phyloP scores from a whole-genome alignment of 2,888 invertebrate genomes.

The Congeria kusceri region DNA sequence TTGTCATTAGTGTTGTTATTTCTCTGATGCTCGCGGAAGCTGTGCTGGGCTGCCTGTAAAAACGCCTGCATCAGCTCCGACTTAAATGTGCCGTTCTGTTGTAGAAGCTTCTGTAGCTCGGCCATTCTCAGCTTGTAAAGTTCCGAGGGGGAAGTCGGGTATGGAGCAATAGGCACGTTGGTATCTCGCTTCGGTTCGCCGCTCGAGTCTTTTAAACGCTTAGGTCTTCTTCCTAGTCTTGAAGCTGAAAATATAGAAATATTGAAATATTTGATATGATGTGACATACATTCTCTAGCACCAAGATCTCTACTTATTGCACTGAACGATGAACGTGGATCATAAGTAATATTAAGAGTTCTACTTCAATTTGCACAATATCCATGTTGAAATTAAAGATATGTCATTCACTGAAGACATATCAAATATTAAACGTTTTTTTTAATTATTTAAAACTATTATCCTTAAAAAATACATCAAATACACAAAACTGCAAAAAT shows the following conservation, averaged over 20 bases:
- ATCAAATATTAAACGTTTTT: no score
- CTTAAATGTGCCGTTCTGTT: constrained; percentile 80
- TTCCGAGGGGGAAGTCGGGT: constrained; percentile 79
- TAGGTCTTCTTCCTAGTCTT: constrained; percentile 84
- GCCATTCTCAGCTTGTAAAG: constrained; percentile 81
- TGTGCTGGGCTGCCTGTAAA: constrained; percentile 78
- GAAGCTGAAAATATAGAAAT: constrained; percentile 79
- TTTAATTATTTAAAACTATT: no score
- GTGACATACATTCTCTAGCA: no score
- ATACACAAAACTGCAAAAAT: no score
- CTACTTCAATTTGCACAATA: no score
- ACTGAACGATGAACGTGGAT: no score
- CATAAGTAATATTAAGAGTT: no score
- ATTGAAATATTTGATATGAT: not conserved
- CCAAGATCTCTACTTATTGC: no score
- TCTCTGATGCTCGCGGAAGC: constrained; percentile 77
- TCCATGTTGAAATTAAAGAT: no score
- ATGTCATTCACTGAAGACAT: no score
- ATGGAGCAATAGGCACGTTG: constrained; percentile 82
- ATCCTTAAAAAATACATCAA: no score
- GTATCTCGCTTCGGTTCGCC: constrained; percentile 71
- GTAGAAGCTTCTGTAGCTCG: constrained; percentile 82
- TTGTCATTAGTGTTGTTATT: constrained; percentile 59
- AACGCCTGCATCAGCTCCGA: constrained; percentile 81
- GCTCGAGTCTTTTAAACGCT: constrained; percentile 83